Evolutionary conservation across 2,888 invertebrate species (phyloP), one percentile per base, ranked within the genome.

Genomic region (Leptothorax acervorum): DNA sequence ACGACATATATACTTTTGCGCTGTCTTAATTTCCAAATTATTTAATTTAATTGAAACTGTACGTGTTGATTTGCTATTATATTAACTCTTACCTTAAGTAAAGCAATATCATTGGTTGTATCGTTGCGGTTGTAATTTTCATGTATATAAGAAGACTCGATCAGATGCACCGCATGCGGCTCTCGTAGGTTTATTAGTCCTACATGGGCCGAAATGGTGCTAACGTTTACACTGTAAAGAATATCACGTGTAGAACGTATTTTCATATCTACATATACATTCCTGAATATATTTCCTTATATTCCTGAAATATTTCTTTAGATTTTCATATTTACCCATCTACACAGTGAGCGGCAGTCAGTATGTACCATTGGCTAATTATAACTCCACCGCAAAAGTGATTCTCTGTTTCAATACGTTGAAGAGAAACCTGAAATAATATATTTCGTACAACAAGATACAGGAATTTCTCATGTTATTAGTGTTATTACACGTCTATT

Each of bases 361-460:
- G 82, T 35, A 93, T 90, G 71, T 90, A 90, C 8, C 85, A 11
- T 23, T 86, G 39, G 83, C 87, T 89, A 35, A 91, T 76, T 18
- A 93, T 78, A 45, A 91, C 89, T 45, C 93, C 93, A 42, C 92
- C 92, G 66, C 92, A 93, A 62, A 92, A 92, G 66, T 91, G 91
- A 18, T 75, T 79, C 8, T 28, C 42, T 42, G 23, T 31, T 4
- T 0, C 0, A 45, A 42, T 60, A 0, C 3, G 12, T 82, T 92
- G 92, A 4, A 93, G 85, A 4, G 93, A 91, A 23, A 92, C 91
- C 92, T 92, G 35, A 83, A 66, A 66, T 45, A 53, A 53, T 51
- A 35, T 12, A 75, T 35, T 23, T 63, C 18, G 5, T 18, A 39
- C 1, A 51, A 39, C 3, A 28, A 23, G 2, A 45, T n/a, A 28